Base-by-base conservation (phyloP, 2,888 invertebrate species). In the Diplazon laetatorius region DNA sequence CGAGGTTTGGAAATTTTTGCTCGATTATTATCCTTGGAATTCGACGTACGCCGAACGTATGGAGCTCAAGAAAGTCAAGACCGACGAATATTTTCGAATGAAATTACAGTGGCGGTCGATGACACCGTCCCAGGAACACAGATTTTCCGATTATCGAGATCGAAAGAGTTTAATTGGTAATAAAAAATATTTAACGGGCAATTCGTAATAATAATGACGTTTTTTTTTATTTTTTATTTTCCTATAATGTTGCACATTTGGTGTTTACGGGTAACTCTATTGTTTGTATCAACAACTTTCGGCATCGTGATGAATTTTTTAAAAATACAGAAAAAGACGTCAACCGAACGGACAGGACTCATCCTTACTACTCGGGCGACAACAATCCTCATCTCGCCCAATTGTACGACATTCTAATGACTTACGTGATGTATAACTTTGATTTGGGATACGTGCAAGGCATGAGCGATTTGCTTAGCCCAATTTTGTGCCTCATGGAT, bases 361-460 rank as follows among this genome's bases (percentile, higher is more conserved):
- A 97, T 85, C 94, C 95, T 6, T 99, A 96, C 91, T 99, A 95
- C 91, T 95, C 97, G n/a, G 99, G 98, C 0, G 98, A 98, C 80
- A 94, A 97, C 85, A 99, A 99, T 91, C 94, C 96, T 0, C 98
- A 99, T 91, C 91, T 99, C 66, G 92, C 94, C 73, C 93, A 96
- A 12, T 91, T 99, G 2, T 95, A 96, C 84, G 98, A 99, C 88
- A 97, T 99, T 83, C 93, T 99, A 2, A 97, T 99, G 97, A 99
- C 99, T 0, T 99, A 99, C 89, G 96, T 98, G 44, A 99, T 99
- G 99, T 99, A 98, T 89, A 98, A 99, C 92, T 99, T 99, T 90
- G 99, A 99, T 92, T 92, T 99, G 85, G 99, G 97, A 12, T 97
- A 97, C 86, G 97, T 97, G 1, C 97, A 97, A 91, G 99, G 99